Conservation (phyloP, 1,140 invertebrate genomes). For the Bombus picipes region DNA sequence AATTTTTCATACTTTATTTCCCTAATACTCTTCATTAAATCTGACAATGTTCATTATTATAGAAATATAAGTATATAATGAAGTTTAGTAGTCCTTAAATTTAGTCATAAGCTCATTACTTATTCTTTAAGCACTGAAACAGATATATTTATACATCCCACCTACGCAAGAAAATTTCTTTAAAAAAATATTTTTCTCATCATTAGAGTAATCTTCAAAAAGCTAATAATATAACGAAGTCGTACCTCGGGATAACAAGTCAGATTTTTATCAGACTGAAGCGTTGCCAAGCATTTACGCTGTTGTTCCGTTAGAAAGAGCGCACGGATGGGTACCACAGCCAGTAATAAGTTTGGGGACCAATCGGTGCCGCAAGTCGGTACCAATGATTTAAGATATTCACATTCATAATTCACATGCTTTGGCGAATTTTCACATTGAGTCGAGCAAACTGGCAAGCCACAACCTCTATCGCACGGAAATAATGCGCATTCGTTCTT, state of each 20-base stretch:
- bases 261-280: constrained; percentile 84
- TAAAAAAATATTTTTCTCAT: neutral
- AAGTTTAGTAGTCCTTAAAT: neutral
- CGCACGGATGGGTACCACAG: constrained; percentile 85
- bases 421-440: constrained; percentile 82
- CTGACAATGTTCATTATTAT: neutral
- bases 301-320: constrained; percentile 83
- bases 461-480: constrained; percentile 84
- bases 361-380: constrained; percentile 81
- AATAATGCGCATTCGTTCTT: constrained; percentile 79
- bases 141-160: neutral
- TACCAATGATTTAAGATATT: constrained; percentile 82
- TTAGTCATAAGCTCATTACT: neutral
- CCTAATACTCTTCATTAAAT: neutral
- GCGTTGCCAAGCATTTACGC: constrained; percentile 82
- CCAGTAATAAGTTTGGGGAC: constrained; percentile 82
- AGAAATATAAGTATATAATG: neutral
- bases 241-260: constrained; percentile 83
- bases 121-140: neutral
- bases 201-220: neutral
- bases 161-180: neutral
- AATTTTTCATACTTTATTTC: neutral
- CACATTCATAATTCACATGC: constrained; percentile 85
- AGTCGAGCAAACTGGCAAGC: constrained; percentile 84
- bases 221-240: neutral